Percentiles rank a stretch among this genome's conserved stretches.
These are phyloP conservation scores for Actias luna DNA, from an alignment of 2,888 invertebrate genomes.

Conservation along the genomic window DNA sequence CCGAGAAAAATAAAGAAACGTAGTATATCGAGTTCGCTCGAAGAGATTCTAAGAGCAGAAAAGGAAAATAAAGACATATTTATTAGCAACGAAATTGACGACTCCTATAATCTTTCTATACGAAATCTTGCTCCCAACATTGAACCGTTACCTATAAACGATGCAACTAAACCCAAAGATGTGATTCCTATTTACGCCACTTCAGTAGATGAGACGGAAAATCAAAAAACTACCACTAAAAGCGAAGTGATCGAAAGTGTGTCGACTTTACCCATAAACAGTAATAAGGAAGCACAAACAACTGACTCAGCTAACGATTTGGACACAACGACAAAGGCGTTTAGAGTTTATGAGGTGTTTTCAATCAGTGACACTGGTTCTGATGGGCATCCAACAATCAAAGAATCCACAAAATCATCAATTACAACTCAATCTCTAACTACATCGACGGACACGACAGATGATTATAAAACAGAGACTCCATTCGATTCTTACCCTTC, in stretches of 20 bases:
- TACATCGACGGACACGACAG: slow-evolving; percentile 64
- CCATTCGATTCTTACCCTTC: slow-evolving; percentile 58
- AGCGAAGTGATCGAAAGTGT: slow-evolving; percentile 63
- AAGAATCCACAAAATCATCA: slow-evolving; percentile 38
- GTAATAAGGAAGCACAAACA: slow-evolving; percentile 44
- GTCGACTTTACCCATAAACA: slow-evolving; percentile 62
- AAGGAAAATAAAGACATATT: slow-evolving; percentile 68
- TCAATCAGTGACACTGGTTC: slow-evolving; percentile 44
- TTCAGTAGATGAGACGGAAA: slow-evolving; percentile 43
- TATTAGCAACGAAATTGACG: slow-evolving; percentile 76
- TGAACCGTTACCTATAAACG: slow-evolving; percentile 33
- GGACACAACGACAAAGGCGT: slow-evolving; percentile 62
- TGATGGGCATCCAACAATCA: slow-evolving; percentile 28
- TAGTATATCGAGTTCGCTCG: slow-evolving; percentile 61
- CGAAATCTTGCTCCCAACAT: slow-evolving; percentile 43
- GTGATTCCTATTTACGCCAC: slow-evolving; percentile 53
- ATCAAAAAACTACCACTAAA: slow-evolving; percentile 35
- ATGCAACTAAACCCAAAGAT: slow-evolving; percentile 43
- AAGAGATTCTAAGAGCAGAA: slow-evolving; percentile 64
- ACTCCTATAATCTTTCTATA: slow-evolving; percentile 47
- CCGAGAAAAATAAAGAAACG: slow-evolving; percentile 77
- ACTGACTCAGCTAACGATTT: slow-evolving; percentile 51
- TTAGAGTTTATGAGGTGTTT: slow-evolving; percentile 69
- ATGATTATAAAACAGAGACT: slow-evolving; percentile 61
- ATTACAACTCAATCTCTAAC: slow-evolving; percentile 50